Conservation (phyloP, 2,797 vertebrate species). For the Pangasius sanitwongsei region DNA sequence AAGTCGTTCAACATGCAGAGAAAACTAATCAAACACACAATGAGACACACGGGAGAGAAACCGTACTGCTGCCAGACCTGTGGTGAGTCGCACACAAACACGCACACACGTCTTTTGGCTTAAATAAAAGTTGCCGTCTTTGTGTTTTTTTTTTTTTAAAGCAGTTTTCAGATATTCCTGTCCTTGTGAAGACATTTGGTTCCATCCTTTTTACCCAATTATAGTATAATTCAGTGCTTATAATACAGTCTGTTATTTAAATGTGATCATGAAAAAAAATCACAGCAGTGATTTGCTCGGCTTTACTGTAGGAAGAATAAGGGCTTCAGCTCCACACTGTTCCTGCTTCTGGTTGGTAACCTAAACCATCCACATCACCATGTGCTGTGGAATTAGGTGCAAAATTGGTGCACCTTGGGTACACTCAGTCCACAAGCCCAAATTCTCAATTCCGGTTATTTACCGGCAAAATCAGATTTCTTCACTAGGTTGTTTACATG, state of each 20-base stretch:
- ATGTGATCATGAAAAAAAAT: background rate
- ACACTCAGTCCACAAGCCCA: background rate
- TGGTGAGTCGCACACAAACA: slow-evolving; percentile 71
- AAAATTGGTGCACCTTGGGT: background rate
- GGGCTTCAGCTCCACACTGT: background rate
- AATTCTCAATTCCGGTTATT: background rate
- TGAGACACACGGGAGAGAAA: slow-evolving; percentile 88
- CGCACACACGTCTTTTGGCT: background rate
- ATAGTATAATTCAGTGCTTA: background rate
- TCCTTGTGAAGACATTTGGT: background rate
- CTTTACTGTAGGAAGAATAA: background rate
- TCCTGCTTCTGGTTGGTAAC: background rate
- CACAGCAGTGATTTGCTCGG: background rate
- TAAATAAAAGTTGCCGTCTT: background rate
- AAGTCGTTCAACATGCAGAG: slow-evolving; percentile 97
- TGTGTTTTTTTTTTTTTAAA: background rate
- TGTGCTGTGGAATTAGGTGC: background rate
- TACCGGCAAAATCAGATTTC: background rate
- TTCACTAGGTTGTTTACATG: background rate
- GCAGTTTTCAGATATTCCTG: background rate
- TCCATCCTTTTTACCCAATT: background rate
- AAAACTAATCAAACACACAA: slow-evolving; percentile 91
- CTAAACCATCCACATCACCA: background rate
- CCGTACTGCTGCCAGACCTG: slow-evolving; percentile 92
- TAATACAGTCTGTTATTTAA: background rate